phyloP scores from a whole-genome alignment of 2,888 invertebrate species.

The Zygaena filipendulae region DNA sequence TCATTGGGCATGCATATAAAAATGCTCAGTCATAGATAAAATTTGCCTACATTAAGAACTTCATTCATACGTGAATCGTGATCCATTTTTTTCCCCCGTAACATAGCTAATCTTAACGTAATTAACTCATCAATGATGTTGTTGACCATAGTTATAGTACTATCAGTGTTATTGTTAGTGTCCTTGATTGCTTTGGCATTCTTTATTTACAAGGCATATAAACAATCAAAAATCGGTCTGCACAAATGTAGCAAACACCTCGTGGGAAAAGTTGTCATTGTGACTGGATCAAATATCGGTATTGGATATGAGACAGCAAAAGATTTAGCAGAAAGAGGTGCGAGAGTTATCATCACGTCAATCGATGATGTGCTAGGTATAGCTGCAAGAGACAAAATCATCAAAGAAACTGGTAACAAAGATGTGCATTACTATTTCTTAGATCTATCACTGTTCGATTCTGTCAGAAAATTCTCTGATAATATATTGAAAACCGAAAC shows the following conservation, averaged over 20 bases:
- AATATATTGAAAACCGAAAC: constrained; percentile 30
- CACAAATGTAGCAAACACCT: constrained; percentile 18
- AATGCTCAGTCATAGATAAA: too few species aligned
- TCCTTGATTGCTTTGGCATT: too few species aligned
- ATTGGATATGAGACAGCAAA: constrained; percentile 36
- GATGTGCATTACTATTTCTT: constrained; percentile 18
- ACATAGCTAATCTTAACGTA: too few species aligned
- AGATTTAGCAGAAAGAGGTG: constrained; percentile 30
- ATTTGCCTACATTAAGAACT: too few species aligned
- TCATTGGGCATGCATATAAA: too few species aligned
- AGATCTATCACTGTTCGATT: constrained; percentile 26
- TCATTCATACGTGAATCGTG: too few species aligned
- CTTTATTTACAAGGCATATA: too few species aligned
- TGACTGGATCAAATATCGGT: constrained; percentile 24
- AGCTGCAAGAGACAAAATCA: constrained; percentile 20
- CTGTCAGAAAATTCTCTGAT: constrained; percentile 49
- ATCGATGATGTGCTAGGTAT: constrained; percentile 24
- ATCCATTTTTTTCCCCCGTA: too few species aligned
- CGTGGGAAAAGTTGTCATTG: constrained; percentile 17
- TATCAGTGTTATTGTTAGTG: too few species aligned
- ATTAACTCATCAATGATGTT: too few species aligned
- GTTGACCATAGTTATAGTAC: too few species aligned
- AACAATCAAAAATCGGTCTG: constrained; percentile 13
- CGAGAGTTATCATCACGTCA: constrained; percentile 33
- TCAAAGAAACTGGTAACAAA: constrained; percentile 16